Percentiles rank a stretch among this genome's conserved stretches.
Evolutionary conservation across 2,888 invertebrate species (phyloP).

Genomic region (Ochropacha duplaris): DNA sequence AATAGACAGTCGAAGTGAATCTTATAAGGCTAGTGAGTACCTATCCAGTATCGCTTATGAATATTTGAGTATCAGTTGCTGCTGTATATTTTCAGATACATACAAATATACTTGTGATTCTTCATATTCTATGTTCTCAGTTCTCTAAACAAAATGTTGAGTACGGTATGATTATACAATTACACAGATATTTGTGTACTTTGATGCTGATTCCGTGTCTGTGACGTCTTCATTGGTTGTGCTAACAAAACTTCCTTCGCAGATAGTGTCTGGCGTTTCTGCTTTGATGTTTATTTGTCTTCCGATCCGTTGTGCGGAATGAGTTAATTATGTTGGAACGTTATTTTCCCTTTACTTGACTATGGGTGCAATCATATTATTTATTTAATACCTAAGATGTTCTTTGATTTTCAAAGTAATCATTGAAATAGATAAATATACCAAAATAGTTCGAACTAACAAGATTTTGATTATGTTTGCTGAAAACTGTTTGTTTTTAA

Average conservation of each 20-base stretch:
- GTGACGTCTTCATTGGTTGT: conserved; percentile 63
- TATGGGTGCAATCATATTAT: neutral
- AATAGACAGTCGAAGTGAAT: conserved; percentile 24
- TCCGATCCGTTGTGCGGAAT: conserved; percentile 37
- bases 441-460: neutral
- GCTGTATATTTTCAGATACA: conserved; percentile 6
- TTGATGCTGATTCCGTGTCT: conserved; percentile 36
- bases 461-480: conserved; percentile 22
- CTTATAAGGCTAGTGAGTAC: conserved; percentile 23
- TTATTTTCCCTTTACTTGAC: conserved; percentile 11
- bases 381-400: neutral
- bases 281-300: conserved; percentile 72
- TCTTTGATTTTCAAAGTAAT: conserved; percentile 4
- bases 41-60: conserved; percentile 10
- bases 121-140: conserved; percentile 15
- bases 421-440: conserved; percentile 9
- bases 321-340: conserved; percentile 40
- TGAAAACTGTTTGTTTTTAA: conserved; percentile 31
- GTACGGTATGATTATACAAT: conserved; percentile 19
- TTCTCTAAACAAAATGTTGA: neutral
- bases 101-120: conserved; percentile 18
- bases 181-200: conserved; percentile 34
- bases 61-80: neutral
- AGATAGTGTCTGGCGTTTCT: conserved; percentile 45
- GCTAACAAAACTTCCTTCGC: conserved; percentile 67